These are phyloP conservation scores for Cricetomys ansorgei DNA, from an alignment of 2,113 vertebrate genomes.

Conservation along the genomic window DNA sequence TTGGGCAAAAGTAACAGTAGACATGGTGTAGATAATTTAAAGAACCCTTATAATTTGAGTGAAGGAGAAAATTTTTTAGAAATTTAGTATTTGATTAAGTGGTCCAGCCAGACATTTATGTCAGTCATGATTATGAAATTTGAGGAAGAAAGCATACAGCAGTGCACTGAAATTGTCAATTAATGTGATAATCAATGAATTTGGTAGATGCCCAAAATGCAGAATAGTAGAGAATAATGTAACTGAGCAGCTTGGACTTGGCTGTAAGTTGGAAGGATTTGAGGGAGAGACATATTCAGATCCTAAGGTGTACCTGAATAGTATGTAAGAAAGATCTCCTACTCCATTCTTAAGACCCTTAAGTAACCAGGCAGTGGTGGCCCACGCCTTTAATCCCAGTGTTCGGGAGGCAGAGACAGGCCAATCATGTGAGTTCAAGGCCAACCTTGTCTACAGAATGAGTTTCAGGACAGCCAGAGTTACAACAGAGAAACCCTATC, in stretches of 20 bases:
- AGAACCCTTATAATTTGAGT: neutral
- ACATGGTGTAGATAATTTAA: neutral
- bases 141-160: slow-evolving; percentile 28
- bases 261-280: neutral
- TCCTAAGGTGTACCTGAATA: neutral
- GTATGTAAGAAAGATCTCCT: neutral
- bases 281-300: neutral
- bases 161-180: neutral
- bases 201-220: neutral
- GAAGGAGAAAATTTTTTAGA: neutral
- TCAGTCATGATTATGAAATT: neutral
- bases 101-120: neutral
- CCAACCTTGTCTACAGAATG: too few species aligned
- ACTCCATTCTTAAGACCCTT: neutral
- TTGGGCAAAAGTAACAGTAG: neutral
- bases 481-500: too few species aligned
- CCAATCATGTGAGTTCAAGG: too few species aligned
- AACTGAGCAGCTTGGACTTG: slow-evolving; percentile 3
- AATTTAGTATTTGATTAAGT: slow-evolving; percentile 20
- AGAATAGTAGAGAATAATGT: neutral
- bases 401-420: too few species aligned
- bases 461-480: too few species aligned
- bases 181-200: neutral
- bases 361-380: too few species aligned
- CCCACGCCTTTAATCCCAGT: too few species aligned